Conservation (phyloP, 2,888 invertebrate species). For the Pterobdella sp. region DNA sequence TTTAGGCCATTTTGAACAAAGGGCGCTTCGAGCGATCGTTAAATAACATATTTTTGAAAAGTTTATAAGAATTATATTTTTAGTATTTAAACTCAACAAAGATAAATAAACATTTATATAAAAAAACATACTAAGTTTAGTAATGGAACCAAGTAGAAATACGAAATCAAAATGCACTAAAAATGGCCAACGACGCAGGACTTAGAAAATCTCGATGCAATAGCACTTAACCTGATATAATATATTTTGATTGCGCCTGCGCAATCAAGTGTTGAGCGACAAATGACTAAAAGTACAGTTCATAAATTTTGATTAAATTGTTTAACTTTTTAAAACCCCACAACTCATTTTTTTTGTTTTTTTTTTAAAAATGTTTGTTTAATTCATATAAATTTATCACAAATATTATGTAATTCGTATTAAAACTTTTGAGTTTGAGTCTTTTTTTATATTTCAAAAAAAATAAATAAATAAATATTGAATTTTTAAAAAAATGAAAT, state of each 20-base stretch:
- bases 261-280: background rate
- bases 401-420: too few relatives aligned
- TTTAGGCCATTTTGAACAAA: constrained; percentile 14
- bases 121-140: too few relatives aligned
- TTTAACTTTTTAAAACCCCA: too few relatives aligned
- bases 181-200: constrained; percentile 16
- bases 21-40: background rate
- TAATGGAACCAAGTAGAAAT: background rate
- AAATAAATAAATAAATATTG: too few relatives aligned
- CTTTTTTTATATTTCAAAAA: too few relatives aligned
- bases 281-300: too few relatives aligned
- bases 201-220: constrained; percentile 3
- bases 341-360: too few relatives aligned
- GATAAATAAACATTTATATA: background rate
- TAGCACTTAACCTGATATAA: background rate
- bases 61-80: background rate
- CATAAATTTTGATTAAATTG: too few relatives aligned
- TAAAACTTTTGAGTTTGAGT: too few relatives aligned
- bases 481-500: too few relatives aligned
- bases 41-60: background rate
- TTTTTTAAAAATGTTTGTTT: too few relatives aligned
- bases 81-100: background rate
- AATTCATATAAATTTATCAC: too few relatives aligned
- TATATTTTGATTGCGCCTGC: background rate
- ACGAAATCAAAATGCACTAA: background rate